Base-by-base conservation (phyloP, 1,140 invertebrate genomes). In the Temnothorax nylanderi region DNA sequence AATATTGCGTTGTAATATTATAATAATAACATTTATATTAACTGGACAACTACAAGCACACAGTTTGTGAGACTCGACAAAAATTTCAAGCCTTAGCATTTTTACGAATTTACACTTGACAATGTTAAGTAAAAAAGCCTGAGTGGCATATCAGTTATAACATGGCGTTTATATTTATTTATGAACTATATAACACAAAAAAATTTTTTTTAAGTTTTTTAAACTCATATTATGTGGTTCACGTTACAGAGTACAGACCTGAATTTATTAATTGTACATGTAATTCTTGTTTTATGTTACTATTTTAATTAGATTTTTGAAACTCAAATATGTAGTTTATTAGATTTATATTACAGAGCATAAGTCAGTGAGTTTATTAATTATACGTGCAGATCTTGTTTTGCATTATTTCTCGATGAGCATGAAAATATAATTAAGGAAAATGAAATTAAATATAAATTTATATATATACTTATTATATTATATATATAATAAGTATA, bases 391-490 rank as follows among this genome's bases (percentile, higher is more conserved):
- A 65, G 10, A 1, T 47, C 6, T 47, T 69, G 34, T 26, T 47
- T 69, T 26, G 21, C 3, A 47, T 47, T 67, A 67, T 67, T 44
- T 67, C 1, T 7, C 37, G n/a, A 67, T 47, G 10, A 67, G 11
- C 11, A 44, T 41, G n/a, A 47, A 69, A 69, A 47, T 26, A 69
- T 21, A 26, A 47, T 0, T 10, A 41, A n/a, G n/a, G n/a, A 47
- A 69, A 47, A 69, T 47, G 16, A 21, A 21, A 69, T 47, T 65
- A n/a, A n/a, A 18, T 41, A 44, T 69, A 69, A 41, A 69, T 69
- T 47, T 26, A 26, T 47, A 47, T 26, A 34, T 18, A 6, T 5
- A 51, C 10, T 26, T 26, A 26, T 26, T 26, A 26, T 26, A 26
- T 26, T 26, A 26, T 26, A 44, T 44, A 8, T 13, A 21, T n/a